Conservation (phyloP, 2,797 vertebrate species). For the Gymnopithys bicolor region DNA sequence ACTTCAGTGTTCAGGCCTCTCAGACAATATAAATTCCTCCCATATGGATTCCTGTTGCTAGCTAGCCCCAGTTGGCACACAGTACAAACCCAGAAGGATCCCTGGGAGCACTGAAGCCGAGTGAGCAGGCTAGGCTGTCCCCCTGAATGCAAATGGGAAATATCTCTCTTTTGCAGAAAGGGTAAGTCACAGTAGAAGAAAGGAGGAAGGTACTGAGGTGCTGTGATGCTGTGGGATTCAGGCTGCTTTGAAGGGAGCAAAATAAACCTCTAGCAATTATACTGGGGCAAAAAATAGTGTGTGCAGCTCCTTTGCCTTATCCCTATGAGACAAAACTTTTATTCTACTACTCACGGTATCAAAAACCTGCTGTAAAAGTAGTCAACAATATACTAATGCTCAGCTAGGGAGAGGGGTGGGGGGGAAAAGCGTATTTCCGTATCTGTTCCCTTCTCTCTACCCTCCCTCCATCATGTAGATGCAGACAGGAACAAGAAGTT, state of each 20-base stretch:
- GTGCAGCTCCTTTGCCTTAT: background rate
- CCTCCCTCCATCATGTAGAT: background rate
- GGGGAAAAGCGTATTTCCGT: background rate
- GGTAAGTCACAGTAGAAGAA: background rate
- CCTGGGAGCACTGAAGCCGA: background rate
- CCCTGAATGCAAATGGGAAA: background rate
- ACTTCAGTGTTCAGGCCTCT: conserved; percentile 31
- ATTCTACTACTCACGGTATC: background rate
- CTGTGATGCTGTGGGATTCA: background rate
- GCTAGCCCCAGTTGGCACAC: conserved; percentile 1
- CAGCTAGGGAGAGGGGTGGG: rapidly evolving
- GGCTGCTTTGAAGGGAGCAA: background rate
- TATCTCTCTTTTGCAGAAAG: background rate
- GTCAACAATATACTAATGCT: background rate
- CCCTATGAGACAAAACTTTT: background rate
- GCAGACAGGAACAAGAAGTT: background rate
- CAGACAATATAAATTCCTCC: conserved; percentile 67
- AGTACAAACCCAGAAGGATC: background rate
- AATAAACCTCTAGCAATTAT: background rate
- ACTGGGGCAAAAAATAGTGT: rapidly evolving
- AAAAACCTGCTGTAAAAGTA: background rate
- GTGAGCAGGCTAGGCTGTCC: background rate
- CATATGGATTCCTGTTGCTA: conserved; percentile 31
- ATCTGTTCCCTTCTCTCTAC: background rate
- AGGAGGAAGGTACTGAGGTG: background rate